Percentiles rank a stretch among this genome's conserved stretches.
These are phyloP conservation scores for Ametastegia equiseti DNA, from an alignment of 2,888 invertebrate genomes.

Conservation along the genomic window DNA sequence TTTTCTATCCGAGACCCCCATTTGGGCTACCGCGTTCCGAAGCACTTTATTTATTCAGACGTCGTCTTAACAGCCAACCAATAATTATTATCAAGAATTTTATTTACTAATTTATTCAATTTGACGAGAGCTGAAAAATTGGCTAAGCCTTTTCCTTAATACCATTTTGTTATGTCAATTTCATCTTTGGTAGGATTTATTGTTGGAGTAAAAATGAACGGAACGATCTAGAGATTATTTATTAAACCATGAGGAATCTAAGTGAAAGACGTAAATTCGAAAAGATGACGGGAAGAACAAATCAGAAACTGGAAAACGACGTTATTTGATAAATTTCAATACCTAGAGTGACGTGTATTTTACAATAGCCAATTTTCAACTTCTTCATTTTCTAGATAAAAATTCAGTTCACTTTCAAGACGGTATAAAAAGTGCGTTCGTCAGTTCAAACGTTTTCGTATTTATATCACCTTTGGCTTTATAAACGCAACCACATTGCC, in stretches of 20 bases:
- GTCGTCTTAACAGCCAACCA: slow-evolving; percentile 6
- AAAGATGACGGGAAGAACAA: not conserved
- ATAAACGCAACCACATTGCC: slow-evolving; percentile 37
- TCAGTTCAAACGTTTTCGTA: slow-evolving; percentile 32
- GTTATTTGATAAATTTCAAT: slow-evolving; percentile 16
- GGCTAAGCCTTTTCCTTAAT: not conserved
- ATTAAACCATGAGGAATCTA: not conserved
- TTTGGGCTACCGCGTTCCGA: slow-evolving; percentile 25
- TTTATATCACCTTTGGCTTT: slow-evolving; percentile 43
- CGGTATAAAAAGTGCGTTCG: slow-evolving; percentile 14
- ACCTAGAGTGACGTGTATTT: not conserved
- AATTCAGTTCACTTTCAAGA: slow-evolving; percentile 28
- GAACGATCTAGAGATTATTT: no score
- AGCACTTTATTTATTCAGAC: slow-evolving; percentile 29
- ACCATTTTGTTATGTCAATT: not conserved
- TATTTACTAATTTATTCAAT: no score
- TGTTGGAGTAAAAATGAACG: no score
- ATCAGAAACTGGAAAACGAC: slow-evolving; percentile 10
- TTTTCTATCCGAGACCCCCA: slow-evolving; percentile 29
- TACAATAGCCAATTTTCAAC: slow-evolving; percentile 14
- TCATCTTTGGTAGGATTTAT: no score
- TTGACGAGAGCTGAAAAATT: slow-evolving; percentile 8
- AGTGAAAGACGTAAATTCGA: not conserved
- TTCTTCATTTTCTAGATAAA: not conserved
- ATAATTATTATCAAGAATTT: not conserved